These are phyloP conservation scores for Chrosomus eos DNA, from an alignment of 2,797 vertebrate species.

Conservation along the genomic window DNA sequence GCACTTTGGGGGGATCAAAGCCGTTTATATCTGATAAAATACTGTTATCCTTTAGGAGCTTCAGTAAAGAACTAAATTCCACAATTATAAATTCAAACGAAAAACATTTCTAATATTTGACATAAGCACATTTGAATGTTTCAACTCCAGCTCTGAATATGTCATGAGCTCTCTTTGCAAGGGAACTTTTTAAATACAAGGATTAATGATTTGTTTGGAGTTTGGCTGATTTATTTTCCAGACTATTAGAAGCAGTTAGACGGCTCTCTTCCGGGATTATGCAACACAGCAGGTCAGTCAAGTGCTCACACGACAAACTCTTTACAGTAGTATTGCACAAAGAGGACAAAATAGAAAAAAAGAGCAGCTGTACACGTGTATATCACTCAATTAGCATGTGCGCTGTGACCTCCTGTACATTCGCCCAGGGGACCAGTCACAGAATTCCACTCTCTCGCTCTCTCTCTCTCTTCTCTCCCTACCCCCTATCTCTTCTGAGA, in stretches of 20 bases:
- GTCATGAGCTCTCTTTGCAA: neutral
- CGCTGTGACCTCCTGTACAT: conserved; percentile 41
- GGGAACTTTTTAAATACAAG: neutral
- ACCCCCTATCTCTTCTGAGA: conserved; percentile 33
- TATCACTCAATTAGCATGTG: conserved; percentile 53
- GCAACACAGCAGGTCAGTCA: conserved; percentile 38
- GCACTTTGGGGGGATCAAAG: conserved; percentile 11
- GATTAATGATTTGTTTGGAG: conserved; percentile 15
- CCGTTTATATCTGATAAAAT: conserved; percentile 17
- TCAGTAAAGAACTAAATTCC: conserved; percentile 19
- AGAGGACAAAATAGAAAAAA: conserved; percentile 16
- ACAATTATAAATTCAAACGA: conserved; percentile 38
- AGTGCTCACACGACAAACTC: conserved; percentile 8
- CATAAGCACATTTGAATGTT: conserved; percentile 27
- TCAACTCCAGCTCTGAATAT: conserved; percentile 21
- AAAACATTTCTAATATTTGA: conserved; percentile 16
- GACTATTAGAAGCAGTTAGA: conserved; percentile 17
- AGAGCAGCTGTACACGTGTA: conserved; percentile 41
- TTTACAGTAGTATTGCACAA: conserved; percentile 14
- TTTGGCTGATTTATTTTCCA: neutral
- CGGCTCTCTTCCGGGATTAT: conserved; percentile 34
- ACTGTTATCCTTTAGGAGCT: neutral
- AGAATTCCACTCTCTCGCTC: conserved; percentile 25
- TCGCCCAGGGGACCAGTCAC: conserved; percentile 45
- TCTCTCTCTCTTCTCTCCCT: neutral